These are phyloP conservation scores for Nettapus auritus DNA, from an alignment of 2,113 vertebrate genomes.

Conservation along the genomic window DNA sequence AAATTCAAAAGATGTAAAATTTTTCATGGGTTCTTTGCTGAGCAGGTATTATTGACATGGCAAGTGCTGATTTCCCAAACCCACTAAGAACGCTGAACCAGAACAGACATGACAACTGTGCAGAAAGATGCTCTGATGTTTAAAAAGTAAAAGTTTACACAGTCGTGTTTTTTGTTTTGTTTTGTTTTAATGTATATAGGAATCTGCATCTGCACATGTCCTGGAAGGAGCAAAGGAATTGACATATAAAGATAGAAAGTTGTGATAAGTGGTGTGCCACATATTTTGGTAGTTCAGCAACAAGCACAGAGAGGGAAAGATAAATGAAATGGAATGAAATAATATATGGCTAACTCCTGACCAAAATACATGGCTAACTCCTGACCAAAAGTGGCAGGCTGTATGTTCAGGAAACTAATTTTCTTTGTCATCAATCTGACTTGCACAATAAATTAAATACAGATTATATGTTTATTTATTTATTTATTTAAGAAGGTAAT, in stretches of 20 bases:
- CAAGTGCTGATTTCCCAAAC: not conserved
- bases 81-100: not conserved
- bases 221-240: not conserved
- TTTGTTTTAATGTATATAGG: not conserved
- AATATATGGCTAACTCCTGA: not conserved
- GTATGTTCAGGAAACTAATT: not conserved
- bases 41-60: not conserved
- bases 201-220: not conserved
- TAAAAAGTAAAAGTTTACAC: not conserved
- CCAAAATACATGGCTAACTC: not conserved
- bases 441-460: not conserved
- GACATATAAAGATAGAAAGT: not conserved
- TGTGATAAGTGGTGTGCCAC: not conserved
- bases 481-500: not conserved
- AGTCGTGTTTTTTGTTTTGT: no score
- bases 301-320: not conserved
- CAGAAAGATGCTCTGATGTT: not conserved
- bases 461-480: not conserved
- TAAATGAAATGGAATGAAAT: not conserved
- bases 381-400: not conserved
- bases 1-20: not conserved
- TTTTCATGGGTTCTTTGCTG: not conserved
- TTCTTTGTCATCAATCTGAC: not conserved
- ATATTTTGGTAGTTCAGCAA: not conserved
- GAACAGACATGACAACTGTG: not conserved